Base-by-base conservation (phyloP, 2,888 invertebrate genomes). In the Toxonevra muliebris region DNA sequence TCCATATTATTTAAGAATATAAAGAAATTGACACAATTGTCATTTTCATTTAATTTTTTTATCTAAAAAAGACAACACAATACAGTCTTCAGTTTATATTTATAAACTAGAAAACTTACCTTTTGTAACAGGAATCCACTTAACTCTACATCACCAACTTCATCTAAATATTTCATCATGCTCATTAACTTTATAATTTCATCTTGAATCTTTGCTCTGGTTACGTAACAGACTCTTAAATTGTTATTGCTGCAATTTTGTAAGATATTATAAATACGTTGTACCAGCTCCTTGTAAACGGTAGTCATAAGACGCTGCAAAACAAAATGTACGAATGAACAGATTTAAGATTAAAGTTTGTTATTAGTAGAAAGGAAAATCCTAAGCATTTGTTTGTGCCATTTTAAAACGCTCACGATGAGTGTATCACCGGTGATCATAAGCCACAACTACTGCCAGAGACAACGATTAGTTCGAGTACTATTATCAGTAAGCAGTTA, bases 1-100 rank as follows among this genome's bases (percentile, higher is more conserved):
- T 81, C 81, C 13, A 80, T 74, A 50, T 77, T 70, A 15, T 76
- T 76, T 0, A 81, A 50, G 19, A 78, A 77, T 1, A 71, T 52
- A 13, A 74, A 77, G 50, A 78, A 81, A 4, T 73, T 68, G 3
- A 81, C 65, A 8, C 64, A 41, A 10, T 66, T 42, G 50, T 76
- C 76, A n/a, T 64, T 42, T 12, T 57, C 30, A 66, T 72, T 69
- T 17, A 72, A 19, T 10, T 54, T 50, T n/a, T 61, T 64, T 52
- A 71, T 63, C 69, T 69, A 42, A 11, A 62, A 40, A 15, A 12
- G 55, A 48, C 45, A 5, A 40, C 7, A 8, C n/a, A 12, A 48
- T 17, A 41, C 20, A 5, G n/a, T 40, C n/a, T n/a, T 7, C 19
- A 15, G 19, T 19, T 19, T 45, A 45, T 43, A 4, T 7, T 20